Conservation (phyloP, 1,140 invertebrate species). For the Drosophila watanabei region DNA sequence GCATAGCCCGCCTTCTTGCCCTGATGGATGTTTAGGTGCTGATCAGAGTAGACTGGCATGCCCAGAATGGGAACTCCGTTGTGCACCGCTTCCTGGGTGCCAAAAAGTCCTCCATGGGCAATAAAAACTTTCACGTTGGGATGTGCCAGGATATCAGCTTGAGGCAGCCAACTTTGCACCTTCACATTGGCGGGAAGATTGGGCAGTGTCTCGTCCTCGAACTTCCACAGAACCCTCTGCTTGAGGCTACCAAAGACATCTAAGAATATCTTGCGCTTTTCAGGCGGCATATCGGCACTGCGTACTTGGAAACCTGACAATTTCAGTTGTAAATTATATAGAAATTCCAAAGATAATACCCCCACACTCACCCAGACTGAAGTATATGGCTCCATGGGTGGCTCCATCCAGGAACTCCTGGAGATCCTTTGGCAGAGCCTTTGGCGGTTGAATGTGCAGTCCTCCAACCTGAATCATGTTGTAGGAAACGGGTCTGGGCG, state of each 20-base stretch:
- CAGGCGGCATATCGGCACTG: slow-evolving; percentile 77
- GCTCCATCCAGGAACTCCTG: slow-evolving; percentile 84
- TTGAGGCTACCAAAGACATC: slow-evolving; percentile 86
- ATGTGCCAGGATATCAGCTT: slow-evolving; percentile 88
- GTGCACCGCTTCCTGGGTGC: slow-evolving; percentile 88
- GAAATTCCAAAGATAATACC: background rate
- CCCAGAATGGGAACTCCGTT: slow-evolving; percentile 88
- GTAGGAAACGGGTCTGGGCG: slow-evolving; percentile 85
- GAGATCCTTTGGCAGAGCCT: slow-evolving; percentile 77
- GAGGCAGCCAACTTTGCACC: slow-evolving; percentile 88
- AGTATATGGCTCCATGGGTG: slow-evolving; percentile 87
- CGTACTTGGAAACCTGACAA: slow-evolving; percentile 5
- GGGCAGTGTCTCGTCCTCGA: slow-evolving; percentile 86
- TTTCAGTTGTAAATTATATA: too few relatives aligned
- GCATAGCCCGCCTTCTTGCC: slow-evolving; percentile 53
- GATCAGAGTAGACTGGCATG: slow-evolving; percentile 88
- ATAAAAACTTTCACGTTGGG: slow-evolving; percentile 88
- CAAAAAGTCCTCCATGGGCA: slow-evolving; percentile 88
- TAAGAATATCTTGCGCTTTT: slow-evolving; percentile 86
- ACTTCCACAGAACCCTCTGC: slow-evolving; percentile 89
- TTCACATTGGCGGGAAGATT: slow-evolving; percentile 87
- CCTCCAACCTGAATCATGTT: slow-evolving; percentile 86
- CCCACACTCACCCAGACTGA: slow-evolving; percentile 87
- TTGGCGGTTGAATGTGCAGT: slow-evolving; percentile 84
- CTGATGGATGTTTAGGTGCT: slow-evolving; percentile 75